Conservation (phyloP, 2,888 invertebrate species). For the Lasius platythorax region DNA sequence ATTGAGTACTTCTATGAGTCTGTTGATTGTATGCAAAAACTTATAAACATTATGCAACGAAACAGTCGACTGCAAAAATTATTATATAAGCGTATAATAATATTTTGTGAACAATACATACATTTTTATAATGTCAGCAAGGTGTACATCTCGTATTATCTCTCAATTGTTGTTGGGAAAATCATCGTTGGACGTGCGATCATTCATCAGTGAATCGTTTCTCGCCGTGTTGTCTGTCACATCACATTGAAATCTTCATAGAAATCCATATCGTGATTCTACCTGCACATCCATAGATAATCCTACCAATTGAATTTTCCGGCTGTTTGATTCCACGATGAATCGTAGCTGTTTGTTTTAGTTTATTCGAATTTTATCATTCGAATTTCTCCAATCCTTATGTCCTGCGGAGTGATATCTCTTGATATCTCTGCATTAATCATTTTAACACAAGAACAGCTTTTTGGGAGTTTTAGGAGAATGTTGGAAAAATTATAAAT, state of each 20-base stretch:
- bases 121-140: constrained; percentile 34
- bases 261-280: constrained; percentile 54
- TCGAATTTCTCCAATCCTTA: not conserved
- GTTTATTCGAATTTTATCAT: constrained; percentile 31
- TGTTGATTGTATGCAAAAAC: not conserved
- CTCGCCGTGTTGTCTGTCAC: constrained; percentile 49
- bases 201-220: constrained; percentile 60
- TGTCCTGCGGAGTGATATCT: not conserved
- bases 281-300: not conserved
- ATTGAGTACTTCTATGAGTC: not conserved
- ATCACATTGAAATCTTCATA: constrained; percentile 58
- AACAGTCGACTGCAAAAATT: not conserved
- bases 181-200: constrained; percentile 59
- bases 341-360: constrained; percentile 17
- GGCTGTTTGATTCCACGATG: constrained; percentile 26
- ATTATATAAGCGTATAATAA: not conserved
- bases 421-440: not conserved
- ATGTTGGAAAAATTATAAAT: not conserved
- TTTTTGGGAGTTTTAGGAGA: not conserved
- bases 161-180: constrained; percentile 50
- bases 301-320: constrained; percentile 23
- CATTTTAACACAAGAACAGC: not conserved
- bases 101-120: not conserved
- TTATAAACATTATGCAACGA: constrained; percentile 23
- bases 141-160: constrained; percentile 19